Evolutionary conservation across 1,140 invertebrate species (phyloP).

Genomic region (Thaumetopoea pityocampa): DNA sequence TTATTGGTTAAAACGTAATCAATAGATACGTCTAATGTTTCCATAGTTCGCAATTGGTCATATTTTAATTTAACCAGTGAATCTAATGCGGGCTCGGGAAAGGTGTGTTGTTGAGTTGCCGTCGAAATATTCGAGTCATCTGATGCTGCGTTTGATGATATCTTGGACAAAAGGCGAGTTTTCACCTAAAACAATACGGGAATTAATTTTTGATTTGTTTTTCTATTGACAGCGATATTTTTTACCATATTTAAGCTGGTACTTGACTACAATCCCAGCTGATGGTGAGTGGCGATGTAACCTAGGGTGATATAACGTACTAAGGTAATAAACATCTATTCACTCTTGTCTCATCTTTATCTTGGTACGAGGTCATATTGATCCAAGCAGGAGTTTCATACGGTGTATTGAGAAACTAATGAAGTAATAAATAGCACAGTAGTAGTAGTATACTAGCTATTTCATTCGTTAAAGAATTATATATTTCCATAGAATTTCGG

Average conservation of each 20-base stretch:
- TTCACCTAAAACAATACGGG: slow-evolving; percentile 38
- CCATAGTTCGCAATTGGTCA: slow-evolving; percentile 48
- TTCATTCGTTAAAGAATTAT: no score
- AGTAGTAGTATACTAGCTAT: no score
- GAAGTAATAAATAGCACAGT: no score
- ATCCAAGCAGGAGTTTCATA: no score
- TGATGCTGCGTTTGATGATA: slow-evolving; percentile 24
- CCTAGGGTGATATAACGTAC: no score
- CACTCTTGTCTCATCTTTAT: no score
- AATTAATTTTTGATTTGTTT: slow-evolving; percentile 15
- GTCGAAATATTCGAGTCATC: not conserved
- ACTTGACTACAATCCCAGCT: not conserved
- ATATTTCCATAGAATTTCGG: no score
- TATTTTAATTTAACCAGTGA: slow-evolving; percentile 43
- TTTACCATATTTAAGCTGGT: no score
- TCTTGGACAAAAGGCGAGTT: slow-evolving; percentile 28
- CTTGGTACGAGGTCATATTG: no score
- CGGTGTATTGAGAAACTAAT: no score
- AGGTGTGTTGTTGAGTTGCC: slow-evolving; percentile 18
- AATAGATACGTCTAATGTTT: slow-evolving; percentile 45
- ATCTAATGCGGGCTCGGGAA: slow-evolving; percentile 52
- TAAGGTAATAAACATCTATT: no score
- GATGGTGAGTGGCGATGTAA: not conserved
- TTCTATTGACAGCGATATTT: no score
- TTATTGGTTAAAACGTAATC: slow-evolving; percentile 38